Conservation (phyloP, 2,888 invertebrate species). For the Merodon equestris region DNA sequence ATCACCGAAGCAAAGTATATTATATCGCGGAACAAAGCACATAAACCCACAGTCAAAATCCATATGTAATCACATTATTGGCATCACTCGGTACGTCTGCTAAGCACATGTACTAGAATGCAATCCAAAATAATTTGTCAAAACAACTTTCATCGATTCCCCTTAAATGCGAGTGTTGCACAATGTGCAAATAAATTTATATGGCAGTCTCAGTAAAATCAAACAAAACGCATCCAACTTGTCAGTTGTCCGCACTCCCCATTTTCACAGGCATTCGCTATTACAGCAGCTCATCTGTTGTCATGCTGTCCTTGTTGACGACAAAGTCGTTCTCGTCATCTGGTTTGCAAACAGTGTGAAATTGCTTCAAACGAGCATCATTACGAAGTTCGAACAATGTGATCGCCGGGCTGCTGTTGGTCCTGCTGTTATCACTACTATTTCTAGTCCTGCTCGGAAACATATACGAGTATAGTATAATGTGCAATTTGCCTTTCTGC, state of each 20-base stretch:
- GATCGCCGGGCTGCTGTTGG: slow-evolving; percentile 14
- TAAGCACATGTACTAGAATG: too few relatives aligned
- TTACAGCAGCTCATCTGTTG: slow-evolving; percentile 25
- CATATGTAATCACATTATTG: too few relatives aligned
- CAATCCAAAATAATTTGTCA: background rate
- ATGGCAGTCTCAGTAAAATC: slow-evolving; percentile 8
- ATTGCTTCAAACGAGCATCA: slow-evolving; percentile 52
- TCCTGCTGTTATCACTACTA: background rate
- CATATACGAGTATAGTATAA: slow-evolving; percentile 16
- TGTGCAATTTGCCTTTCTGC: slow-evolving; percentile 44
- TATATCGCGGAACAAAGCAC: too few relatives aligned
- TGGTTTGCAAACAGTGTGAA: slow-evolving; percentile 55
- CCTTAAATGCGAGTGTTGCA: background rate
- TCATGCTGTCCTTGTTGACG: slow-evolving; percentile 10
- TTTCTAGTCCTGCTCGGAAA: background rate
- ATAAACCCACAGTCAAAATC: too few relatives aligned
- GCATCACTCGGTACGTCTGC: too few relatives aligned
- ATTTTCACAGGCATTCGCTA: slow-evolving; percentile 12
- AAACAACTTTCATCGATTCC: background rate
- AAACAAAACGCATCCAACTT: background rate
- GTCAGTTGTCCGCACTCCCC: background rate
- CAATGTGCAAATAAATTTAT: slow-evolving; percentile 18
- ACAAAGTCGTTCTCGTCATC: slow-evolving; percentile 19
- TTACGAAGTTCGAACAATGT: slow-evolving; percentile 52
- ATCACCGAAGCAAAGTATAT: too few relatives aligned